Conservation (phyloP, 2,888 invertebrate genomes). For the Atrina japonica region DNA sequence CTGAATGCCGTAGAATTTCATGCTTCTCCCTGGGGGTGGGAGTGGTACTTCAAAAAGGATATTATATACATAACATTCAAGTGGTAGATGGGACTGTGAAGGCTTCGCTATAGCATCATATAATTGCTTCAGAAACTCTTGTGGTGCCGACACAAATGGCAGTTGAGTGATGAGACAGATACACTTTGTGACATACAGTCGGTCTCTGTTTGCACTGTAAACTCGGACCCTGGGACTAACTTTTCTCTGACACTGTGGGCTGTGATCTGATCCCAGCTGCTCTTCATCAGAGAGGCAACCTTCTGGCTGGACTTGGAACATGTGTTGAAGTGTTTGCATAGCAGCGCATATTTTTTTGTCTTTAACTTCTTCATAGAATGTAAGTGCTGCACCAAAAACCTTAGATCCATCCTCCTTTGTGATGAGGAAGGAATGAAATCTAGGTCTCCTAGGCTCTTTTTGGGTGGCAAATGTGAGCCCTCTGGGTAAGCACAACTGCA, state of each 20-base stretch:
- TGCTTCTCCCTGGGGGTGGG: conserved; percentile 93
- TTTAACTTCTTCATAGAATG: conserved; percentile 97
- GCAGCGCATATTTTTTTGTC: conserved; percentile 96
- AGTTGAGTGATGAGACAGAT: conserved; percentile 95
- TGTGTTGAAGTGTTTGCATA: conserved; percentile 95
- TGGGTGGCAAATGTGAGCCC: conserved; percentile 97
- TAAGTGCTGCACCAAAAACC: conserved; percentile 95
- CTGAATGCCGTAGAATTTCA: conserved; percentile 84
- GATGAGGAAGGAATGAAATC: conserved; percentile 97
- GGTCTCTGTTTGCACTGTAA: conserved; percentile 96
- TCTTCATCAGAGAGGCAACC: conserved; percentile 48
- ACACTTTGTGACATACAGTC: conserved; percentile 96
- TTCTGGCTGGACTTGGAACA: conserved; percentile 55
- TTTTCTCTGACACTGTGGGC: conserved; percentile 48
- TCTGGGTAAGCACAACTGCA: conserved; percentile 95
- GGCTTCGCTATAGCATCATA: conserved; percentile 69
- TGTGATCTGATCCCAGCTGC: conserved; percentile 71
- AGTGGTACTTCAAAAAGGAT: conserved; percentile 95
- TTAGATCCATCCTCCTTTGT: conserved; percentile 98
- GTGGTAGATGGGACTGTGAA: conserved; percentile 81
- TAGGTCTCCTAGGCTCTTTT: conserved; percentile 91
- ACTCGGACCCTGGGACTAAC: conserved; percentile 52
- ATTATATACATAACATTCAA: conserved; percentile 97
- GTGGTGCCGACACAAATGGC: conserved; percentile 84
- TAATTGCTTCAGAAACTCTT: conserved; percentile 72